Base-by-base conservation (phyloP, 2,888 invertebrate genomes). In the Diplazon laetatorius region DNA sequence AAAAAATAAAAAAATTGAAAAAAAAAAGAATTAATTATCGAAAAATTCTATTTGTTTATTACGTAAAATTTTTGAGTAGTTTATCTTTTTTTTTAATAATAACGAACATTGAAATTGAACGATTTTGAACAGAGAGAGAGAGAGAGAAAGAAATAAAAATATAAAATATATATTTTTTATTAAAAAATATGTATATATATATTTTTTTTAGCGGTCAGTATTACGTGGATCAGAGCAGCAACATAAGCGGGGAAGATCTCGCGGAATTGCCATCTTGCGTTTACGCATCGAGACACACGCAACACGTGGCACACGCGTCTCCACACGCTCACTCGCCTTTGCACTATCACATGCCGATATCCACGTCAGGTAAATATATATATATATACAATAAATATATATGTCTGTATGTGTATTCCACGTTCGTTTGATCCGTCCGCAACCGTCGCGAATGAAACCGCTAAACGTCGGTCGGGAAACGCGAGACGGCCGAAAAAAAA, bases 191-290 rank as follows among this genome's bases (percentile, higher is more conserved):
- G n/a, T n/a, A n/a, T n/a, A n/a, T n/a, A n/a, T n/a, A n/a, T n/a
- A n/a, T n/a, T 44, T 55, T 57, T 60, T 46, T 68, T 83, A 89
- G 90, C 80, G 84, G 86, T 42, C 89, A 89, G 69, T 91, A 90
- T 73, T 91, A 90, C 75, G 86, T 90, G 39, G 89, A 89, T 0
- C 87, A 88, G 2, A 88, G 84, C 72, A 87, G 85, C 52, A 93
- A 93, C 80, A 90, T 93, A 52, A 93, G 92, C 71, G 93, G 93
- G 91, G 94, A 95, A 87, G 91, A 94, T 86, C 93, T 95, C 12
- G 91, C 94, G 3, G 96, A 97, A 84, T 92, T 97, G 82, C 96
- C 96, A 0, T 96, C 96, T 46, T 97, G 97, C 90, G 95, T 96
- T 73, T 97, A 96, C 90, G 96, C 93, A 91, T 83, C 94, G 91